Conservation (phyloP, 1,140 invertebrate genomes). For the Zaprionus ghesquierei region DNA sequence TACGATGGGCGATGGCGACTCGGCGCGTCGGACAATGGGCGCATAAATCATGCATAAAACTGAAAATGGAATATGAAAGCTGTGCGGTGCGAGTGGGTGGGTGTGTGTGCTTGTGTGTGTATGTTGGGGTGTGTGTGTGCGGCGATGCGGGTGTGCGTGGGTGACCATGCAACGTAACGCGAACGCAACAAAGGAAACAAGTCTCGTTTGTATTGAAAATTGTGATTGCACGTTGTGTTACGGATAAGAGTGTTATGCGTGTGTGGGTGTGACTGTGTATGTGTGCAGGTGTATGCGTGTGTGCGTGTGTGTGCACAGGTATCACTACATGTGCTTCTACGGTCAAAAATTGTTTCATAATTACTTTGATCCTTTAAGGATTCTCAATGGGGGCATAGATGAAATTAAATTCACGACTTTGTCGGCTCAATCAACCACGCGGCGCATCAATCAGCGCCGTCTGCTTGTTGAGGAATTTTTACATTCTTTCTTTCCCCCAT, state of each 20-base stretch:
- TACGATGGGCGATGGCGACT: slow-evolving; percentile 13
- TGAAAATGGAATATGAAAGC: slow-evolving; percentile 58
- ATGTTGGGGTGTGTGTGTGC: not conserved
- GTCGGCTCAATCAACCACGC: not conserved
- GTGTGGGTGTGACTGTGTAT: not conserved
- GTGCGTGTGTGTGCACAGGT: not conserved
- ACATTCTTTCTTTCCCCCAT: not conserved
- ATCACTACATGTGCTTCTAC: not conserved
- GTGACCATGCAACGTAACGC: slow-evolving; percentile 20
- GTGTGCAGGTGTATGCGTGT: slow-evolving; percentile 6
- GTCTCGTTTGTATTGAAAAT: slow-evolving; percentile 54
- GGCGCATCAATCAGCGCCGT: not conserved
- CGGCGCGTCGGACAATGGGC: slow-evolving; percentile 44
- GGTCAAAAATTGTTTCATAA: slow-evolving; percentile 9
- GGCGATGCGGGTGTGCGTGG: not conserved
- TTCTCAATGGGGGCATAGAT: not conserved
- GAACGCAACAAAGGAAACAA: slow-evolving; percentile 44
- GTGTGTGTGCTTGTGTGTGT: not conserved
- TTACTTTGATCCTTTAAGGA: slow-evolving; percentile 5
- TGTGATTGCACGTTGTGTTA: slow-evolving; percentile 39
- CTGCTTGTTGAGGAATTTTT: not conserved
- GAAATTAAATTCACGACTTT: not conserved
- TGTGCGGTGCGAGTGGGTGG: slow-evolving; percentile 4
- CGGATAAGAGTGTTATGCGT: slow-evolving; percentile 28
- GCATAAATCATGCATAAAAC: slow-evolving; percentile 57